A percentile compares a stretch with the other conserved stretches of the same genome.
Conservation (phyloP, 2,888 invertebrate genomes). For the Trachelus stipa region DNA sequence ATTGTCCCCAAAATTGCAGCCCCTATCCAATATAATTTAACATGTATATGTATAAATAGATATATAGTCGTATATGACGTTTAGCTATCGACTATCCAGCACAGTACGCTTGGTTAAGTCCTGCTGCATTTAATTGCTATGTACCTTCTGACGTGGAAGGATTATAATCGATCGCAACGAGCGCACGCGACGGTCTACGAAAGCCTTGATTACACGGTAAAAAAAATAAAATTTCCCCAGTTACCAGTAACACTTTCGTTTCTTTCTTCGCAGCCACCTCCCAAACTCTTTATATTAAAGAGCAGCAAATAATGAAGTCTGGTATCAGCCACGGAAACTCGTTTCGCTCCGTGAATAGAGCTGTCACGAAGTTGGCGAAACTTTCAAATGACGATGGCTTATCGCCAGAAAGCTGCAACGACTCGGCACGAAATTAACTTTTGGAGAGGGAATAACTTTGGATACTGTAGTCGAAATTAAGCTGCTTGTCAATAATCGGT, state of each 20-base stretch:
- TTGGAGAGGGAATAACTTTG: background rate
- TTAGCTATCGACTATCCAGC: background rate
- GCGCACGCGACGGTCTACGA: background rate
- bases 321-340: constrained; percentile 22
- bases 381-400: constrained; percentile 8
- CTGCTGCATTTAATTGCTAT: background rate
- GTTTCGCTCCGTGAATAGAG: constrained; percentile 34
- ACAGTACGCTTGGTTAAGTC: background rate
- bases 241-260: background rate
- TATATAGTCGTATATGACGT: background rate
- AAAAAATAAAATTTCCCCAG: background rate
- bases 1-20: background rate
- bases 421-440: background rate
- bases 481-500: background rate
- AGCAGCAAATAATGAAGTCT: background rate
- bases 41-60: background rate
- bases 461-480: background rate
- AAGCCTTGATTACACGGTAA: background rate
- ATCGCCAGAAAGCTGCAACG: background rate
- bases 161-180: background rate
- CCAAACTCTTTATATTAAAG: background rate
- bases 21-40: background rate
- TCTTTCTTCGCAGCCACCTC: background rate
- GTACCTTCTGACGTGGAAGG: background rate
- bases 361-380: constrained; percentile 26